Base-by-base conservation (phyloP, 2,797 vertebrate species). In the Paedocypris micromegethes region DNA sequence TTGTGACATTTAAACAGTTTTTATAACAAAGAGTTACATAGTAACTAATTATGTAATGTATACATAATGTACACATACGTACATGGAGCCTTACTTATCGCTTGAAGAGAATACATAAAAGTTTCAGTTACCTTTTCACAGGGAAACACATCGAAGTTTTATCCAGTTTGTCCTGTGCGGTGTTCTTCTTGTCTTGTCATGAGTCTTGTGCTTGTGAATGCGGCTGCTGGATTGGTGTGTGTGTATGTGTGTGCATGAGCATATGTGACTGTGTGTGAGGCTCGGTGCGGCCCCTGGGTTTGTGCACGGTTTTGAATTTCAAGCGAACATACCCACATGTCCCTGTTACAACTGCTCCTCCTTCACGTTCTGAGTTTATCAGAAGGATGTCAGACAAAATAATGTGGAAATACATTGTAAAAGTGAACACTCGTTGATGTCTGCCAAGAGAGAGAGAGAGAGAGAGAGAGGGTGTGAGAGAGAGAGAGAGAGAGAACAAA, bases 221-320 rank as follows among this genome's bases (percentile, higher is more conserved):
- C 23, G 23, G 2, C 45, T 40, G 54, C 43, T 23, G 40, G 39
- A 71, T 63, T 39, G 59, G 48, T 71, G 9, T 66, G 58, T 73
- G 67, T 56, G 37, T 64, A 47, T 52, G 54, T 67, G 7, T 68
- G 50, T 74, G 72, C 71, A 55, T 68, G 66, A 59, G 50, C 52
- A 62, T 73, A 55, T 77, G 53, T 66, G 57, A 71, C 54, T 70
- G 68, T 47, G 63, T 68, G 60, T 75, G 74, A 65, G 53, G 64
- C 62, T 79, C 63, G 67, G 72, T 69, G 75, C 73, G 77, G 65
- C 71, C 63, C 49, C 64, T 39, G 65, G 72, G 72, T 58, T 68
- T 76, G 72, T 58, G 59, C 58, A 41, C 64, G 78, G 76, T 82
- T 78, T 80, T 82, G 76, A 80, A 73, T 82, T 82, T 80, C 80